Evolutionary conservation across 2,797 vertebrate species (phyloP).

Genomic region (Sciurus carolinensis): DNA sequence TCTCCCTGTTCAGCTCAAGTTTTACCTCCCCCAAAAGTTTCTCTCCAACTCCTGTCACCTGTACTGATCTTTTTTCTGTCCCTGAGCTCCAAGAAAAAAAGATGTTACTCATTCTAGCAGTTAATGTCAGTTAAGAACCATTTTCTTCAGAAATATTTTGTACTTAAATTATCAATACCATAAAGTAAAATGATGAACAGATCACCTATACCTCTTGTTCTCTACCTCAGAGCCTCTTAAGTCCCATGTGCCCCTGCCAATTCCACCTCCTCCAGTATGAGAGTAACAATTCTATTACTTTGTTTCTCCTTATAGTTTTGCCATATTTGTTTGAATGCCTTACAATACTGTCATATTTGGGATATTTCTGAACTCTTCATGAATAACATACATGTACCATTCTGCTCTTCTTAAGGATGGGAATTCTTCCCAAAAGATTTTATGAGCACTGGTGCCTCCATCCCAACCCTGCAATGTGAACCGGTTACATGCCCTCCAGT

Average conservation of each 20-base stretch:
- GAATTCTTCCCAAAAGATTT: background rate
- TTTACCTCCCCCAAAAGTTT: background rate
- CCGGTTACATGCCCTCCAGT: background rate
- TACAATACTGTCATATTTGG: background rate
- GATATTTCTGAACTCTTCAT: background rate
- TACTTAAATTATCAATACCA: background rate
- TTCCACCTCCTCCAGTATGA: background rate
- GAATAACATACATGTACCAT: background rate
- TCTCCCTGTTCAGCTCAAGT: background rate
- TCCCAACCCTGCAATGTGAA: rapidly evolving
- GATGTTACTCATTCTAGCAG: background rate
- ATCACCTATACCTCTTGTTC: background rate
- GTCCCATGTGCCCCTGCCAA: background rate
- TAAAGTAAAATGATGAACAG: background rate
- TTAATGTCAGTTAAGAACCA: background rate
- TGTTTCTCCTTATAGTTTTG: background rate
- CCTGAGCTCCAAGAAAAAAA: background rate
- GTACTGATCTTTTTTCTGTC: background rate
- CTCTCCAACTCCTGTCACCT: background rate
- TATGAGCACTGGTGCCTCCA: background rate
- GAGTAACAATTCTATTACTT: background rate
- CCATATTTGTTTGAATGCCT: background rate
- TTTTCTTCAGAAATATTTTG: background rate
- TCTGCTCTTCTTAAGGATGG: background rate
- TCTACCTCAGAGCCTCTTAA: background rate